Evolutionary conservation across 2,888 invertebrate genomes (phyloP), one percentile per base, ranked within the genome.

Genomic region (Mythimna loreyi): DNA sequence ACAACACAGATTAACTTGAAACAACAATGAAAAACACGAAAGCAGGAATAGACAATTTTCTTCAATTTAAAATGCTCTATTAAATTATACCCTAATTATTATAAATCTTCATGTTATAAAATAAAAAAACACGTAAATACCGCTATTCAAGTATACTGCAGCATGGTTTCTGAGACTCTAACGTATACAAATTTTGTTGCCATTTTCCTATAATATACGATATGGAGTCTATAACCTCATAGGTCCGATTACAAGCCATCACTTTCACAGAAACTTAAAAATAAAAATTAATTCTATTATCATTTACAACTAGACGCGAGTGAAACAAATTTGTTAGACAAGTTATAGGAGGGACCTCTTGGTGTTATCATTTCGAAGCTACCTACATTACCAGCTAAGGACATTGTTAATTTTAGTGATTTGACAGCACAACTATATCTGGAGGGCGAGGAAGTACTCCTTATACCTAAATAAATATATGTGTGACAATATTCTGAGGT

Each of bases 211-310:
- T 73, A 70, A 67, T 59, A 67, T 74, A 83, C 67, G 83, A 81
- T 81, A 83, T 83, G 78, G 69, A 77, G 68, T 83, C 70, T 80
- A 61, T 61, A 67, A 81, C 78, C 78, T 81, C 60, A 78, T 63
- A 81, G 80, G 70, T 71, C 43, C 16, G 62, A 53, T 80, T 75
- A 63, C 66, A 77, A 66, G 55, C 62, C 53, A 53, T 66, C 62
- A 62, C 36, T 74, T 62, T 64, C 64, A 80, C 81, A 81, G 72
- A 81, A 81, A 80, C 72, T 72, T 81, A 67, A 55, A 67, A 62
- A 49, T 71, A 71, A 65, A 72, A 77, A 75, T 78, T 81, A 60
- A 50, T 69, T 28, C 75, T 83, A 83, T 75, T 81, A 75, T 67
- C 63, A 66, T 72, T 76, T 66, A 77, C 55, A 75, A 78, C 82